Evolutionary conservation across 2,888 invertebrate genomes (phyloP), one percentile per base, ranked within the genome.

Genomic region (Strigamia crassipes): DNA sequence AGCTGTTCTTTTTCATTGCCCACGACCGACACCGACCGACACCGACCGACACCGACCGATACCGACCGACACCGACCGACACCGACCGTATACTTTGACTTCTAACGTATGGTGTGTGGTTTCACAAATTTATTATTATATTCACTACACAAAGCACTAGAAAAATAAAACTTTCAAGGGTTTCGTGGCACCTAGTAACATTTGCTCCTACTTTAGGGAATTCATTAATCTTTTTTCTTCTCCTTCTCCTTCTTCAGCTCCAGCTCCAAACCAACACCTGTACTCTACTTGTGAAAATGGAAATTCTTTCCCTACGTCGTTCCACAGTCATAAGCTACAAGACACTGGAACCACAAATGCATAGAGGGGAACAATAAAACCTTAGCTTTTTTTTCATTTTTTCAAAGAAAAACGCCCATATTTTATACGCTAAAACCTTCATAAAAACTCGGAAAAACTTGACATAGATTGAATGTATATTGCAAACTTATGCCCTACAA

Each of bases 231-330:
- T 66, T 66, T 21, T 66, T 6, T 42, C 42, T 42, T 42, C 42
- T 42, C 15, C 41, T 41, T 3, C 61, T 1, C 18, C 1, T 3
- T 27, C 27, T 42, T 5, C 42, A 13, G 5, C 61, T 1, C 18
- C 61, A 18, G 61, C 66, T 66, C 6, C 66, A 66, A 66, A 66
- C 21, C 66, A 66, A 66, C 73, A 73, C 73, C 73, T 73, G 73
- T 73, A 73, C 31, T 27, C 73, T 73, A 73, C 31, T 73, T 73
- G 73, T 73, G 73, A 27, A 73, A 73, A 73, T 73, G 66, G 66
- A 66, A 66, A 66, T 66, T 66, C 66, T 66, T 23, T 61, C 66
- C 27, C 66, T 23, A 66, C 27, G 66, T 66, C 66, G 23, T 66
- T 66, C 27, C 66, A 66, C 23, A 66, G 66, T 66, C 66, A 66